Base-by-base conservation (phyloP, 2,113 vertebrate species). In the Ceratotherium simum region DNA sequence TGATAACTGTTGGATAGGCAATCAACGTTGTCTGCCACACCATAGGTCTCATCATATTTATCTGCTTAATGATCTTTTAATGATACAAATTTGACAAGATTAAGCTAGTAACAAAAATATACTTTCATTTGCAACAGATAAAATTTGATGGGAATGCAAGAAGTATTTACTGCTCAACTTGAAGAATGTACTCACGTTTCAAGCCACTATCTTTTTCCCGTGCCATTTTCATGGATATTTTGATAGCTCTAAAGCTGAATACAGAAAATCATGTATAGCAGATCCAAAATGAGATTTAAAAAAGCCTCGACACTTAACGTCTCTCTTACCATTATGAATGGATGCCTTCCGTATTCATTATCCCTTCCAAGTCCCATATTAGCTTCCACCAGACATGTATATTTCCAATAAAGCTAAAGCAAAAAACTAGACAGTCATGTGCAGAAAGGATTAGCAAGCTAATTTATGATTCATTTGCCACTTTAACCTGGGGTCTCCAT, bases 401-500 rank as follows among this genome's bases (percentile, higher is more conserved):
- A 84, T 96, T 96, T 97, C 27, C 94, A 94, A 96, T 83, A 95
- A 79, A 95, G 48, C 78, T 72, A 65, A 82, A 62, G 33, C 25
- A 79, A 87, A 91, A 88, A 20, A 27, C 79, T 86, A 91, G 89
- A 92, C 42, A 91, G 54, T 96, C 51, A 89, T 92, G n/a, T 58
- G 18, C 73, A 97, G 64, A 89, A 81, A 95, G 85, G 46, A 93
- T 85, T 73, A 92, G 13, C 65, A 69, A 60, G 60, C 56, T 82
- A 89, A 96, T 95, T 96, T 95, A 92, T 93, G 73, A 97, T 94
- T 97, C 96, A 96, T 97, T 96, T 87, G 81, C 75, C 89, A 94
- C 92, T 95, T 95, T 81, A 97, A 96, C 96, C 64, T 89, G 62
- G 13, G 7, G 5, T 94, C 39, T 96, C 69, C 70, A 87, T 64